Conservation (phyloP, 2,797 vertebrate genomes). For the Sarcophilus harrisii region DNA sequence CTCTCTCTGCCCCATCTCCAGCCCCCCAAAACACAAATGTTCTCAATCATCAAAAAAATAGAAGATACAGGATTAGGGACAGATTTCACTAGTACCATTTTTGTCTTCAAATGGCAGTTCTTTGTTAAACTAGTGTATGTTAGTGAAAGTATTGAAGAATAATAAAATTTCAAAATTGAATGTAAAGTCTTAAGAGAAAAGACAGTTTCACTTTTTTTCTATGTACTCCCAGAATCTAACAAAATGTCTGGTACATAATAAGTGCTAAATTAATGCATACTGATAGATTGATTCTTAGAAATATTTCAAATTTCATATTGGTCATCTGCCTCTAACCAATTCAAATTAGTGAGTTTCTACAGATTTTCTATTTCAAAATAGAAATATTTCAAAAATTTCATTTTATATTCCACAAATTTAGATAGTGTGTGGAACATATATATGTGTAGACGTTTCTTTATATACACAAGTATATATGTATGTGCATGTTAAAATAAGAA, state of each 20-base stretch:
- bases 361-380: not conserved
- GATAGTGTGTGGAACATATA: not conserved
- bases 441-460: no score
- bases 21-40: not conserved
- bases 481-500: not conserved
- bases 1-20: not conserved
- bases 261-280: not conserved
- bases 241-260: not conserved
- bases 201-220: not conserved
- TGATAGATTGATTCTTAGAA: not conserved
- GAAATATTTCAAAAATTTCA: no score
- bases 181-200: not conserved
- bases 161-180: not conserved
- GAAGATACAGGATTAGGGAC: not conserved
- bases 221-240: not conserved
- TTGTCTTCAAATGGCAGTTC: not conserved
- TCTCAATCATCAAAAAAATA: not conserved
- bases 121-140: not conserved
- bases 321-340: not conserved
- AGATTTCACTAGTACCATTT: not conserved
- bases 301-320: not conserved
- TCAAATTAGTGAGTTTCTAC: not conserved
- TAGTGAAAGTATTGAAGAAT: not conserved
- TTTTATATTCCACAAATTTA: not conserved
- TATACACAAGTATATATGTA: no score